Percentiles rank a stretch among this genome's conserved stretches.
phyloP scores from a whole-genome alignment of 2,113 vertebrate genomes.

The Proterorhinus semilunaris region DNA sequence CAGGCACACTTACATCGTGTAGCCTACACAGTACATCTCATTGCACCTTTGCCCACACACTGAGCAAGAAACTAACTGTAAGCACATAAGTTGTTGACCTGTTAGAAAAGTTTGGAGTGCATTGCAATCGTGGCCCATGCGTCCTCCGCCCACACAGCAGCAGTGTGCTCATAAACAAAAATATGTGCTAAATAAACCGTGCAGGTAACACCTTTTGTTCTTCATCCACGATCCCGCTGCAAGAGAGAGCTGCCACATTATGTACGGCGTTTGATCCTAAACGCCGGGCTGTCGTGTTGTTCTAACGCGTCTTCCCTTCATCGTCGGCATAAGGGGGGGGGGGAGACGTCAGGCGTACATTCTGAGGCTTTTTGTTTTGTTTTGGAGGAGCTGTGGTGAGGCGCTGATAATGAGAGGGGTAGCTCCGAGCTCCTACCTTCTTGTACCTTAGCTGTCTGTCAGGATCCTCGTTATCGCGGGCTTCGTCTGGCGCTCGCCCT shows the following conservation, averaged over 20 bases:
- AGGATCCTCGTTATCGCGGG: conserved; percentile 63
- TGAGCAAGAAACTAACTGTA: neutral
- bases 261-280: conserved; percentile 29
- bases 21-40: neutral
- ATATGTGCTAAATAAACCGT: conserved; percentile 13
- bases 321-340: conserved; percentile 12
- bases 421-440: conserved; percentile 27
- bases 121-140: conserved; percentile 2
- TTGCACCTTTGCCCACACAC: neutral
- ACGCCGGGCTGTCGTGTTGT: conserved; percentile 14
- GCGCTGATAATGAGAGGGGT: conserved; percentile 60
- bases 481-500: conserved; percentile 47
- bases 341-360: conserved; percentile 36
- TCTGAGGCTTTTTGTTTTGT: conserved; percentile 25
- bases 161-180: conserved; percentile 27
- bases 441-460: conserved; percentile 58
- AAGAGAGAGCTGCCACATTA: neutral
- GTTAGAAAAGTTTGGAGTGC: conserved; percentile 2
- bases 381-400: conserved; percentile 37
- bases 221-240: too few relatives aligned
- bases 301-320: conserved; percentile 25
- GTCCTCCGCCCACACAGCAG: conserved; percentile 28
- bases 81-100: neutral
- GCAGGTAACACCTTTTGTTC: neutral
- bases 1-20: neutral